phyloP scores from a whole-genome alignment of 2,113 vertebrate species.

The Apistogramma diplotaenia region DNA sequence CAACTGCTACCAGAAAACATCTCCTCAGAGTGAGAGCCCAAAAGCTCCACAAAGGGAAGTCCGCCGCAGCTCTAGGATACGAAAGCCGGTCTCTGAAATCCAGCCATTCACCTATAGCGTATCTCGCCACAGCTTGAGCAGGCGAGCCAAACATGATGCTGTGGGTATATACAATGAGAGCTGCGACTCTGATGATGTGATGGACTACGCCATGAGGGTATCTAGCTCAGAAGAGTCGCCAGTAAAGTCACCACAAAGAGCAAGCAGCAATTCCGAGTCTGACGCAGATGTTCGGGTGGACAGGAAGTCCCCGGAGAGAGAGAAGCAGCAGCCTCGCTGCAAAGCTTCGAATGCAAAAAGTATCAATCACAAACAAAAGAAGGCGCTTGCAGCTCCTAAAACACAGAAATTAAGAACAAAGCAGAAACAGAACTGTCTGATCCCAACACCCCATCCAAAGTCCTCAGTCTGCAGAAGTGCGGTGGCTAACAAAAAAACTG shows the following conservation, averaged over 20 bases:
- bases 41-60: not conserved
- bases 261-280: conserved; percentile 16
- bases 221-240: conserved; percentile 41
- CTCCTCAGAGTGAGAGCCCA: not conserved
- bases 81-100: not conserved
- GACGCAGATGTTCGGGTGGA: not conserved
- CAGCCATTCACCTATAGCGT: not conserved
- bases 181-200: conserved; percentile 44
- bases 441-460: not conserved
- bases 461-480: not conserved
- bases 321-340: not conserved
- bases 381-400: not conserved
- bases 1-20: not conserved
- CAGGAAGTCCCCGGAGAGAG: conserved; percentile 1
- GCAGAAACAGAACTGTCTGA: not conserved
- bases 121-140: conserved; percentile 35
- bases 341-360: not conserved
- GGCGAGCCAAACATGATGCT: conserved; percentile 33
- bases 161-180: conserved; percentile 64
- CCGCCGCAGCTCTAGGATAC: conserved; percentile 27
- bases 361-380: not conserved
- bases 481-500: not conserved
- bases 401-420: not conserved
- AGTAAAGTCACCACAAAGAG: not conserved
- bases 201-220: conserved; percentile 28